Base-by-base conservation (phyloP, 2,113 vertebrate species). In the Oncorhynchus gorbuscha region DNA sequence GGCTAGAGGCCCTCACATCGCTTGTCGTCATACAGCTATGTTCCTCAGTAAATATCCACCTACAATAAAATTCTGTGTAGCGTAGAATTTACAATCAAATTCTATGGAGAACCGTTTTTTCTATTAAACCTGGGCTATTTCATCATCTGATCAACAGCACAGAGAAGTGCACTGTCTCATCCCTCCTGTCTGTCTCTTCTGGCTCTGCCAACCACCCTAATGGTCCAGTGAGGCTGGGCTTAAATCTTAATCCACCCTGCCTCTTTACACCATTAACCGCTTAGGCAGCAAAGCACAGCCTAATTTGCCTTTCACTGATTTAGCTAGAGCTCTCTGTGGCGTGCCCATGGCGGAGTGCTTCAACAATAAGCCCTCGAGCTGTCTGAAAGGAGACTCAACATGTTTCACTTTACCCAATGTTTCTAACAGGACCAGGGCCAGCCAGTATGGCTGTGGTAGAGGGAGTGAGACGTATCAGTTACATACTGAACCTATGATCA, bases 191-290 rank as follows among this genome's bases (percentile, higher is more conserved):
- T 62, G 18, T 61, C 59, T n/a, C 20, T 22, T 22, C 59, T 62
- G n/a, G 35, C 24, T 32, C 24, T 66, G 9, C 24, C 64, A 24
- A 30, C 26, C 13, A 24, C 26, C 9, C 69, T 12, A 70, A n/a
- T 24, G 69, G 69, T 20, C 28, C 32, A 39, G 28, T n/a, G 84
- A 81, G 80, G 81, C 85, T 32, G 55, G 79, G 85, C 85, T 91
- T 89, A 91, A 77, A 9, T 70, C 82, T 89, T 87, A 93, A 88
- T 85, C 90, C 83, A 88, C 90, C 90, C 82, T 86, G 87, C 88
- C 88, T 92, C 92, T 87, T 94, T 93, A 87, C 88, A 81, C 85
- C 84, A 91, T 91, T 90, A 94, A 88, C 91, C 87, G 90, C 45
- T 76, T 69, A 71, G 64, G 65, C 32, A 78, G 39, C 76, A 72